These are phyloP conservation scores for Marronus borbonicus DNA, from an alignment of 2,888 invertebrate species.

Conservation along the genomic window DNA sequence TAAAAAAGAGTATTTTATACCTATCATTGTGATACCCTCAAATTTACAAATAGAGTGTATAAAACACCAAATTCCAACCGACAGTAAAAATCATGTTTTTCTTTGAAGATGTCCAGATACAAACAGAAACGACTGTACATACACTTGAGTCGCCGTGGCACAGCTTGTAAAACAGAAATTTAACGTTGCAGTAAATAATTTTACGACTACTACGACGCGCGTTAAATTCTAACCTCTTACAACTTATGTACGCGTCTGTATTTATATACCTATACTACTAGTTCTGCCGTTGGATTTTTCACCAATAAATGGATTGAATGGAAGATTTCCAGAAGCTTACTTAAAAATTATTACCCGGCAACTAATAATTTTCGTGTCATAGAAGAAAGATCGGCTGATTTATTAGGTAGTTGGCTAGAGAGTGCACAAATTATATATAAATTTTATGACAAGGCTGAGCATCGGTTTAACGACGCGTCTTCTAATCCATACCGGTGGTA, in stretches of 20 bases:
- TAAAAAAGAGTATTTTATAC: too few species aligned
- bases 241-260: constrained; percentile 31
- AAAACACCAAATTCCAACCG: too few species aligned
- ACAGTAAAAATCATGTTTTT: too few species aligned
- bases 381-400: constrained; percentile 36
- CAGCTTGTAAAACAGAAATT: constrained; percentile 51
- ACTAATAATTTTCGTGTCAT: constrained; percentile 43
- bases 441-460: constrained; percentile 26
- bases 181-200: constrained; percentile 53
- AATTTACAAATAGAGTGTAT: too few species aligned
- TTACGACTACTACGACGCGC: constrained; percentile 49
- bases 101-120: too few species aligned
- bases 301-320: constrained; percentile 38
- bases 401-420: constrained; percentile 32
- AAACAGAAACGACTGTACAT: too few species aligned
- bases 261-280: constrained; percentile 35
- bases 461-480: constrained; percentile 24
- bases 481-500: constrained; percentile 24
- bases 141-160: constrained; percentile 27
- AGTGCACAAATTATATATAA: constrained; percentile 22
- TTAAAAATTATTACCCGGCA: constrained; percentile 43
- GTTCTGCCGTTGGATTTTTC: constrained; percentile 32
- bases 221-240: constrained; percentile 44
- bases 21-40: too few species aligned
- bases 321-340: constrained; percentile 46